These are phyloP conservation scores for Bombylius discolor DNA, from an alignment of 2,888 invertebrate species.

Conservation along the genomic window DNA sequence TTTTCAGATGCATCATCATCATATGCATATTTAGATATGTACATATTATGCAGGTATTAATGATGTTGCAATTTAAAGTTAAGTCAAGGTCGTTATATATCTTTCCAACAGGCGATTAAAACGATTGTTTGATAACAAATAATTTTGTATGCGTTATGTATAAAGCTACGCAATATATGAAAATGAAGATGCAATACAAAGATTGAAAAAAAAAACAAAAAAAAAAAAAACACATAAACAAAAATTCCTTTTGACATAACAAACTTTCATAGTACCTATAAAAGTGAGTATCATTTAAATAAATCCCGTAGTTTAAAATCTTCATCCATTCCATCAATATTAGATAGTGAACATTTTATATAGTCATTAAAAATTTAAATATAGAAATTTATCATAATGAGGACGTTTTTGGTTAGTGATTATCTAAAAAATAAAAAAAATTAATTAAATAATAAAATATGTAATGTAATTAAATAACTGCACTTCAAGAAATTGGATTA, in stretches of 20 bases:
- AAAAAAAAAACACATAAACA: background rate
- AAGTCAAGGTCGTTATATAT: background rate
- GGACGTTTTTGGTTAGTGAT: background rate
- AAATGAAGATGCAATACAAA: background rate
- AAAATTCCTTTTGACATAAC: background rate
- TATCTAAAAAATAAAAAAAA: background rate
- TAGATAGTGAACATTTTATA: background rate
- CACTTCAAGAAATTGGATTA: no score
- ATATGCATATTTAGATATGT: no score
- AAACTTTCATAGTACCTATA: background rate
- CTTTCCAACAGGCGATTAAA: no score
- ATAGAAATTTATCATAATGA: background rate
- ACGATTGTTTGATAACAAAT: no score
- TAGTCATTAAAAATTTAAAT: background rate
- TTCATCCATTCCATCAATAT: no score
- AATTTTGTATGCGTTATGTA: no score
- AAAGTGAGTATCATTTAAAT: background rate
- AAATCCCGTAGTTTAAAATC: background rate
- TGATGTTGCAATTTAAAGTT: background rate
- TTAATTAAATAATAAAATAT: background rate
- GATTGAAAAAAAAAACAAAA: background rate
- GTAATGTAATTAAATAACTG: no score
- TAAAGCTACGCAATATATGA: background rate
- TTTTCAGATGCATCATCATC: no score
- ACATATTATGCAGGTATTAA: background rate